phyloP scores from a whole-genome alignment of 2,888 invertebrate species.

The Pyrrhosoma nymphula region DNA sequence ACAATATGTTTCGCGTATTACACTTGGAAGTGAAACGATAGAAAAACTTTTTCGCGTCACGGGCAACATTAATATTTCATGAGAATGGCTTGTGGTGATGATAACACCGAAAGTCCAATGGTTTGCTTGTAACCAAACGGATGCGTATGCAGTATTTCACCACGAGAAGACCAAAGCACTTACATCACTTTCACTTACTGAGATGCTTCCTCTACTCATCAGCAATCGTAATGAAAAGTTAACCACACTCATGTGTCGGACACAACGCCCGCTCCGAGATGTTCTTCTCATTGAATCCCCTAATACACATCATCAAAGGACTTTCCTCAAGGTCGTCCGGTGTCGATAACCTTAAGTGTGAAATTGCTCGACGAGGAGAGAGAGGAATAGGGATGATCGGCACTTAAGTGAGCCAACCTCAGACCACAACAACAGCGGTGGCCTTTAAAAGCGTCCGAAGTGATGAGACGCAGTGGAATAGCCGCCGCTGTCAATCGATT shows the following conservation, averaged over 20 bases:
- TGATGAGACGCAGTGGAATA: not conserved
- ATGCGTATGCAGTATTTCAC: not conserved
- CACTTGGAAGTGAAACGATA: not conserved
- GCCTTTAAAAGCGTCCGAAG: not conserved
- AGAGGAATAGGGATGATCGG: not conserved
- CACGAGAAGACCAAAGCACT: not conserved
- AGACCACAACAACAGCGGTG: conserved; percentile 1
- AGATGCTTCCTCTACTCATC: not conserved
- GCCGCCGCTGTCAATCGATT: not conserved
- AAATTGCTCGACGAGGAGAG: not conserved
- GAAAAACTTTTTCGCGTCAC: not conserved
- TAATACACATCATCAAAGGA: not conserved
- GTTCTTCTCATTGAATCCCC: not conserved
- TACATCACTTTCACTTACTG: not conserved
- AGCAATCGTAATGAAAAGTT: not conserved
- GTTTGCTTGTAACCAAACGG: not conserved
- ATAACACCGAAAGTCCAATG: not conserved
- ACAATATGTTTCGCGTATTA: not conserved
- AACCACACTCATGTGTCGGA: not conserved
- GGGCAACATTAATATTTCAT: not conserved
- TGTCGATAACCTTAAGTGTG: not conserved
- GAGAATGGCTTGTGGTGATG: not conserved
- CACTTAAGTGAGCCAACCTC: not conserved
- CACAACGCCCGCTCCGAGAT: not conserved
- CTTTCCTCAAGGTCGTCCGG: not conserved